phyloP scores from a whole-genome alignment of 2,113 vertebrate species.

The Acanthisitta chloris region DNA sequence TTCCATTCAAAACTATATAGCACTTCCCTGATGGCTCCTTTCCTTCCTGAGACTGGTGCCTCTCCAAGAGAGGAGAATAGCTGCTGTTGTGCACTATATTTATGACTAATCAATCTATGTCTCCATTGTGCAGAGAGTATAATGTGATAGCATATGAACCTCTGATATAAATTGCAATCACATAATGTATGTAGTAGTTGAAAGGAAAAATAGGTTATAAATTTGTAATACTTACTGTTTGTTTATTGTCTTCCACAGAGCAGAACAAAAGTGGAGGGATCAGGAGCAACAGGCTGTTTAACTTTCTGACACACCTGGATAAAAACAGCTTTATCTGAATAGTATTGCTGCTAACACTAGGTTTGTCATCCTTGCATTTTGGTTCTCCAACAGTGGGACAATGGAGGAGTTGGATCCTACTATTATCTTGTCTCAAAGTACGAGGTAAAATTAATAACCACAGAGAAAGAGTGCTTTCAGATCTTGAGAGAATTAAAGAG shows the following conservation, averaged over 20 bases:
- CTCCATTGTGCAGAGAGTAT: background rate
- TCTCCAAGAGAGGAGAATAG: background rate
- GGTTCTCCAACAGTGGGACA: background rate
- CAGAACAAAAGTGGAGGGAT: background rate
- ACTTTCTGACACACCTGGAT: background rate
- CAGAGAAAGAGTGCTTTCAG: background rate
- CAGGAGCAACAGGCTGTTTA: background rate
- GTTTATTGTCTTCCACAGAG: background rate
- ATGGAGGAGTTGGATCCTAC: background rate
- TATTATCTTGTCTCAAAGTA: background rate
- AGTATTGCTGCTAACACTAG: background rate
- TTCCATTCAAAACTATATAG: background rate
- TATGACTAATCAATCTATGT: background rate
- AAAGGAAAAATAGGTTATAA: background rate
- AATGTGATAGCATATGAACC: background rate
- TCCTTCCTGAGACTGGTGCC: background rate
- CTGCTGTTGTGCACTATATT: background rate
- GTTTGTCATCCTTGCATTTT: background rate
- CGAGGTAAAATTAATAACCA: constrained; percentile 7
- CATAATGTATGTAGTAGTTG: background rate
- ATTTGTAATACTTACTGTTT: background rate
- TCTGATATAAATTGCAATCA: background rate
- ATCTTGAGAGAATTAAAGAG: background rate
- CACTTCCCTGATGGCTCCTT: background rate
- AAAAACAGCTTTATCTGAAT: background rate